phyloP scores from a whole-genome alignment of 2,888 invertebrate genomes.

The Elegia similella region DNA sequence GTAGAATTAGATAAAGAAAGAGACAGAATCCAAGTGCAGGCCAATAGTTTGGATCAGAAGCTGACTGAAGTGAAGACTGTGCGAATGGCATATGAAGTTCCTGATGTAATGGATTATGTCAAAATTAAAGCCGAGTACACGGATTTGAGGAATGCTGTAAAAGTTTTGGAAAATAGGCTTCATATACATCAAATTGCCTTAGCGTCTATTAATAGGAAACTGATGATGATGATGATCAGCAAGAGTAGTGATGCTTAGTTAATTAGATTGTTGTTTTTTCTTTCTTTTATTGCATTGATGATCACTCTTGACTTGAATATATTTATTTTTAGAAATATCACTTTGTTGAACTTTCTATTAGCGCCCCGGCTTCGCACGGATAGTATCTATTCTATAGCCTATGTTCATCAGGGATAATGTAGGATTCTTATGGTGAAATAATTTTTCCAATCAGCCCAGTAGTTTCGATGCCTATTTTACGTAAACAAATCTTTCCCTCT shows the following conservation, averaged over 20 bases:
- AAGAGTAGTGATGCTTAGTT: neutral
- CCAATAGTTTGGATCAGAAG: conserved; percentile 54
- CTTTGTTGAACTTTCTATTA: no score
- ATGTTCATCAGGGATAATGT: no score
- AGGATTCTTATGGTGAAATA: no score
- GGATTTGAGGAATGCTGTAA: conserved; percentile 65
- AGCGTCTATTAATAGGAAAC: conserved; percentile 51
- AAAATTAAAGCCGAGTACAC: conserved; percentile 71
- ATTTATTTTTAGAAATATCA: no score
- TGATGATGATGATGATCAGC: conserved; percentile 36
- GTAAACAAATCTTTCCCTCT: no score
- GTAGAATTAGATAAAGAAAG: conserved; percentile 65
- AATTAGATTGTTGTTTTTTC: neutral
- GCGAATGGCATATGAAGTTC: conserved; percentile 70
- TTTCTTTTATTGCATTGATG: neutral
- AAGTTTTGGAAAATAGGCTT: conserved; percentile 54
- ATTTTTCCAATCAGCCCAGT: no score
- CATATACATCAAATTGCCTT: conserved; percentile 65
- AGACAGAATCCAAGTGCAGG: conserved; percentile 55
- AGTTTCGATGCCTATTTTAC: no score
- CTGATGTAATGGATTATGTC: conserved; percentile 82
- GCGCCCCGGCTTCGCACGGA: no score
- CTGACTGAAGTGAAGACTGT: conserved; percentile 61
- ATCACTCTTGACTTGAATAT: neutral
- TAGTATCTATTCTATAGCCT: no score